phyloP scores from a whole-genome alignment of 2,113 vertebrate species.

The Coreoperca whiteheadi region DNA sequence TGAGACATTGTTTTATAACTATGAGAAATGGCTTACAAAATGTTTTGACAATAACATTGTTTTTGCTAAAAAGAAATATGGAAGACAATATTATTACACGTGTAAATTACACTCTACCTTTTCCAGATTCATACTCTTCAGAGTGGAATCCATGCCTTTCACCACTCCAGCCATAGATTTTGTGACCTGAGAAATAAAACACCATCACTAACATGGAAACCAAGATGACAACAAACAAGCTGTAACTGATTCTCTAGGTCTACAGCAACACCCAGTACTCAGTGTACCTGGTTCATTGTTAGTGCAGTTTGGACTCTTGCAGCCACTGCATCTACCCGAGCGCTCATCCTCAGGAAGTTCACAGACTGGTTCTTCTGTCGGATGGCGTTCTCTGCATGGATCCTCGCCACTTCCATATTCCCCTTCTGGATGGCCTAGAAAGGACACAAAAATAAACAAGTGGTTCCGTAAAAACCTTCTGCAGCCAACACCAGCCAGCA shows the following conservation, averaged over 20 bases:
- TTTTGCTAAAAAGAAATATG: background rate
- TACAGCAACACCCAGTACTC: background rate
- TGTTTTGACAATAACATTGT: background rate
- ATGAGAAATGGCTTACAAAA: background rate
- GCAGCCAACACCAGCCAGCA: too few relatives aligned
- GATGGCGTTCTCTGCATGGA: constrained; percentile 97
- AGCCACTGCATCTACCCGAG: constrained; percentile 95
- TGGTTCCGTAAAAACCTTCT: background rate
- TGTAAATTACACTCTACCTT: constrained; percentile 84
- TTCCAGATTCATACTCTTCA: constrained; percentile 98
- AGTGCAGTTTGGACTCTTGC: constrained; percentile 96
- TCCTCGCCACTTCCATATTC: constrained; percentile 95
- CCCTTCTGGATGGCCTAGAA: constrained; percentile 96
- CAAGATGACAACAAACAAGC: constrained; percentile 12
- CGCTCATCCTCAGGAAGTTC: constrained; percentile 97
- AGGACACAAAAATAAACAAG: background rate
- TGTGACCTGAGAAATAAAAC: constrained; percentile 86
- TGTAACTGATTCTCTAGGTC: background rate
- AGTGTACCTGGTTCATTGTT: constrained; percentile 95
- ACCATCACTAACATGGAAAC: background rate
- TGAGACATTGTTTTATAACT: background rate
- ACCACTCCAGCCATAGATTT: constrained; percentile 98
- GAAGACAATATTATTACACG: background rate
- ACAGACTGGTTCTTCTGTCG: constrained; percentile 98
- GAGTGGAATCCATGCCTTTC: constrained; percentile 94